Conservation (phyloP, 2,797 vertebrate species). For the Melanotaenia nigrans region DNA sequence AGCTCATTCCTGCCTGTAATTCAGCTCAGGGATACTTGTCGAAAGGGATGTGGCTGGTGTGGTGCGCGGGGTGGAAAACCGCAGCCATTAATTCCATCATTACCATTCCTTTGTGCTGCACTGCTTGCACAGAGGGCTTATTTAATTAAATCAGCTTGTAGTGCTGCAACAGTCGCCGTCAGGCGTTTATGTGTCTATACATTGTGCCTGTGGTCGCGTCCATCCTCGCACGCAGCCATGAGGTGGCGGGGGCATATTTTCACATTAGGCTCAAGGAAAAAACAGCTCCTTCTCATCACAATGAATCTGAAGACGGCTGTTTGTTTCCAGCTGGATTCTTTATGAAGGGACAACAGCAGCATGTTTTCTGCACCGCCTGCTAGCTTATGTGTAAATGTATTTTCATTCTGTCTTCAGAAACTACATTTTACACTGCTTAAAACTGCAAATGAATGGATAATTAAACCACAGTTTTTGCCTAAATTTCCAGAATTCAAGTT, state of each 20-base stretch:
- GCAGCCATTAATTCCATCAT: slow-evolving; percentile 72
- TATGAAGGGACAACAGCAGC: slow-evolving; percentile 46
- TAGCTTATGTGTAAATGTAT: background rate
- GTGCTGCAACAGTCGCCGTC: slow-evolving; percentile 62
- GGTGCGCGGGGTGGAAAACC: slow-evolving; percentile 34
- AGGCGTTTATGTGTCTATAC: slow-evolving; percentile 67
- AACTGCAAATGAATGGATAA: no score
- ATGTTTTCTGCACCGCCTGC: background rate
- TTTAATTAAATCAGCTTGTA: slow-evolving; percentile 80
- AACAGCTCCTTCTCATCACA: slow-evolving; percentile 77
- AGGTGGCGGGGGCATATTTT: slow-evolving; percentile 67
- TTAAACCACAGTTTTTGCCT: no score
- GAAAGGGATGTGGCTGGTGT: slow-evolving; percentile 57
- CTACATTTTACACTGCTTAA: no score
- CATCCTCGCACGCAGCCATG: slow-evolving; percentile 50
- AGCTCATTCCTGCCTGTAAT: slow-evolving; percentile 42
- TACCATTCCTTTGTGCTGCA: slow-evolving; percentile 65
- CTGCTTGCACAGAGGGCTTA: slow-evolving; percentile 61
- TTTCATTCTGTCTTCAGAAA: no score
- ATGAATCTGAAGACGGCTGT: slow-evolving; percentile 50
- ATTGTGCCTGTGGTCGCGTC: slow-evolving; percentile 51
- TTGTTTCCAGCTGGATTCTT: slow-evolving; percentile 56
- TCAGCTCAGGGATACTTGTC: slow-evolving; percentile 57
- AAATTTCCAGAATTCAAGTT: no score
- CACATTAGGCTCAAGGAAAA: slow-evolving; percentile 68